Percentiles rank a stretch among this genome's conserved stretches.
phyloP scores from a whole-genome alignment of 1,140 invertebrate species.

The Parapsyche elsis region DNA sequence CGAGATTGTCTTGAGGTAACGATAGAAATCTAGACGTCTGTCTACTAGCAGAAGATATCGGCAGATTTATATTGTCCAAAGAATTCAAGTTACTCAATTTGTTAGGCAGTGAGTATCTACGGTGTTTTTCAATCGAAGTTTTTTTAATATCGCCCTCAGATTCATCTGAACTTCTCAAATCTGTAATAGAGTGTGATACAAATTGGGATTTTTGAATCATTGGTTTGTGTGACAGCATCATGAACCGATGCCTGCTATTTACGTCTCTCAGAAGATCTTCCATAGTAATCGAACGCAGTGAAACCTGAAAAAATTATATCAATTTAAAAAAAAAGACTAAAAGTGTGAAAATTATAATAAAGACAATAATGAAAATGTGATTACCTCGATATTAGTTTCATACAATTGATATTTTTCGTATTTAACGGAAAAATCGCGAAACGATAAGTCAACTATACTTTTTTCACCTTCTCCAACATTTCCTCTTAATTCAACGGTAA shows the following conservation, averaged over 20 bases:
- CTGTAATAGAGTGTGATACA: constrained; percentile 87
- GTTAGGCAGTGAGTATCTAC: constrained; percentile 73
- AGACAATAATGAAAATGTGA: neutral
- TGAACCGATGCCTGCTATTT: constrained; percentile 81
- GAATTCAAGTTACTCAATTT: constrained; percentile 71
- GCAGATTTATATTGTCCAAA: constrained; percentile 30
- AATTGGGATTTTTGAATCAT: constrained; percentile 66
- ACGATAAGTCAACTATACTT: constrained; percentile 82
- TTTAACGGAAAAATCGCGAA: constrained; percentile 82
- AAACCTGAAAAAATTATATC: constrained; percentile 67
- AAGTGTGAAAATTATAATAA: constrained; percentile 9
- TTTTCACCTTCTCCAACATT: constrained; percentile 74
- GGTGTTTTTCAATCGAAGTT: constrained; percentile 47
- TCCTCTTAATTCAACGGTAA: constrained; percentile 78
- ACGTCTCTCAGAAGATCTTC: constrained; percentile 85
- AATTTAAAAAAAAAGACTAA: constrained; percentile 8
- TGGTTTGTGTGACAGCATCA: constrained; percentile 78
- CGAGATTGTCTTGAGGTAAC: constrained; percentile 68
- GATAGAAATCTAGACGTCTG: constrained; percentile 52
- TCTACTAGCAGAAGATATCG: neutral
- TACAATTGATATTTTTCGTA: constrained; percentile 75
- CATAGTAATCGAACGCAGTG: constrained; percentile 85
- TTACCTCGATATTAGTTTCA: constrained; percentile 76
- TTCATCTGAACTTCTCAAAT: constrained; percentile 65
- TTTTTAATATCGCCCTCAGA: constrained; percentile 15